phyloP scores from a whole-genome alignment of 1,140 invertebrate species.

The Sarcophaga bullata region DNA sequence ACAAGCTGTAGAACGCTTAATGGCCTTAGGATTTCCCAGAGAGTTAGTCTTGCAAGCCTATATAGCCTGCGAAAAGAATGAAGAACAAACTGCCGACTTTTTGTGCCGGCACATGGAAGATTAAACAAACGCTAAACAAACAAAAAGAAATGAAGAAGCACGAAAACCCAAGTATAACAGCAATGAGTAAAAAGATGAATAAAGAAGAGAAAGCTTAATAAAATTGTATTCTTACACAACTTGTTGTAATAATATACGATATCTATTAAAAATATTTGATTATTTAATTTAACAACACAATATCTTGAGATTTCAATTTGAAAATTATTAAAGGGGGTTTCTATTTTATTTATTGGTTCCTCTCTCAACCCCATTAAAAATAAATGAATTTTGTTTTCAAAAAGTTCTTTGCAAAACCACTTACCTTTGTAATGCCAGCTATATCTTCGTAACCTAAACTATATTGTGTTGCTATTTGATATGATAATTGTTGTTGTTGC shows the following conservation, averaged over 20 bases:
- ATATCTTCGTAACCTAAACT: constrained; percentile 30
- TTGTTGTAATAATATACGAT: constrained; percentile 15
- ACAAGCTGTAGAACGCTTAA: constrained; percentile 53
- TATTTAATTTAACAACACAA: constrained; percentile 24
- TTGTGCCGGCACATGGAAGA: constrained; percentile 54
- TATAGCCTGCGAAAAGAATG: constrained; percentile 58
- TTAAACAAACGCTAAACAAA: constrained; percentile 10
- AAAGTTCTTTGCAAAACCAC: not conserved
- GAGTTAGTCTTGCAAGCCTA: constrained; percentile 53
- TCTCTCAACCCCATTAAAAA: not conserved
- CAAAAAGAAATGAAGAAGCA: not conserved
- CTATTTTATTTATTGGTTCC: not conserved
- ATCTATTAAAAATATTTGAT: constrained; percentile 1
- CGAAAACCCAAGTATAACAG: not conserved
- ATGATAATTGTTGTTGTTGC: constrained; percentile 16
- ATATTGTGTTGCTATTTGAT: constrained; percentile 8
- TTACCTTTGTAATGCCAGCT: constrained; percentile 26
- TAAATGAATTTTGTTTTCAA: not conserved
- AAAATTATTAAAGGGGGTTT: too few species aligned
- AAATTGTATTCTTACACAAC: constrained; percentile 8
- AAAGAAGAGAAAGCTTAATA: constrained; percentile 1
- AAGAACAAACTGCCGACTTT: constrained; percentile 56
- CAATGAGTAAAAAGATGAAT: not conserved
- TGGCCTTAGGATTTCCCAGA: constrained; percentile 53
- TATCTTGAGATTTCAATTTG: constrained; percentile 1